Conservation (phyloP, 2,888 invertebrate species). For the Noctua janthe region DNA sequence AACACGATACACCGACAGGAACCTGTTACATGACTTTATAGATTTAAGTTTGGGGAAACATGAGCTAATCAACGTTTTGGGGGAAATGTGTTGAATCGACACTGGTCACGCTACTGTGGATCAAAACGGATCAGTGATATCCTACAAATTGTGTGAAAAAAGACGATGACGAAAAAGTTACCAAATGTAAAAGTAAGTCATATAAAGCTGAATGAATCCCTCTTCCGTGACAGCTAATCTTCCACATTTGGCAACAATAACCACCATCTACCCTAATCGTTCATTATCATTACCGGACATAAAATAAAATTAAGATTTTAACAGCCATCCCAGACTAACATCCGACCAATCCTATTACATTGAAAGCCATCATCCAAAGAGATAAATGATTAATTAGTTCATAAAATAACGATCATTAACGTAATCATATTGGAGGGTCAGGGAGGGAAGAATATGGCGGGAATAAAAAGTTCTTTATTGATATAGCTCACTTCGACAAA, state of each 20-base stretch:
- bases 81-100: background rate
- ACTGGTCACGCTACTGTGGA: no score
- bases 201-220: background rate
- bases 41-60: conserved; percentile 1
- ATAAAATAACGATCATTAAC: conserved; percentile 72
- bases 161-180: background rate
- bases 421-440: conserved; percentile 72
- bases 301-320: conserved; percentile 60
- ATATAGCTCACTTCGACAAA: conserved; percentile 69
- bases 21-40: background rate
- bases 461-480: conserved; percentile 76
- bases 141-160: background rate
- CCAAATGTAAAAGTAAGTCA: background rate
- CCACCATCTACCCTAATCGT: conserved; percentile 1
- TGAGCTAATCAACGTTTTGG: background rate
- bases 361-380: conserved; percentile 61
- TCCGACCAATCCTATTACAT: conserved; percentile 63
- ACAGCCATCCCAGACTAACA: conserved; percentile 47
- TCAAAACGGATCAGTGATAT: background rate
- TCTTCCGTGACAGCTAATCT: background rate
- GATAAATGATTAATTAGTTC: conserved; percentile 71
- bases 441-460: conserved; percentile 68
- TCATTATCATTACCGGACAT: conserved; percentile 39
- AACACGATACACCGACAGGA: background rate
- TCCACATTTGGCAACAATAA: background rate